Base-by-base conservation (phyloP, 2,888 invertebrate genomes). In the Augochlorella aurata region DNA sequence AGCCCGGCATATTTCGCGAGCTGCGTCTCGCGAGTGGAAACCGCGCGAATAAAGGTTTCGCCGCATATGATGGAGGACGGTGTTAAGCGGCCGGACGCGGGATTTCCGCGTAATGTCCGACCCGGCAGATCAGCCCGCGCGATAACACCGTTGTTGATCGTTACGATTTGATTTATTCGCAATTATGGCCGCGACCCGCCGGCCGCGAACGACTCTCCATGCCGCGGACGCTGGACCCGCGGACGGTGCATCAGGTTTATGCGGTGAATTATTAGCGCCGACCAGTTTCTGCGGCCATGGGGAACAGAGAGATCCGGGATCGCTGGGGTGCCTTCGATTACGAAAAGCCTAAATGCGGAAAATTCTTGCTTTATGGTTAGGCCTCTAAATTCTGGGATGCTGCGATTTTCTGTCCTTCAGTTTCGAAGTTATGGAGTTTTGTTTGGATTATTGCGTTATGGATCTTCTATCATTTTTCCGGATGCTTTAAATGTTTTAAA, bases 101-200 rank as follows among this genome's bases (percentile, higher is more conserved):
- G 77, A 73, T 87, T 87, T 84, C 77, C 80, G 75, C 81, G 80
- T 81, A 83, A 83, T 83, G 77, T 85, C 66, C 79, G 69, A 50
- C 38, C 68, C 18, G 50, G 63, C 63, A 63, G 81, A 85, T 85
- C 81, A 65, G 45, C 47, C 52, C n/a, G 68, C 38, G 52, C 69
- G 87, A 87, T 87, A 87, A 75, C 74, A 74, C 61, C 79, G 86
- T 90, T 88, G 90, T 90, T 90, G 91, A 91, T 92, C 91, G 91
- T 92, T 92, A 91, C 87, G 89, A 90, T 92, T 92, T 92, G 92
- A 92, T 92, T 92, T 92, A 92, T 92, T 91, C 82, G 90, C 91
- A 91, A 91, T 92, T 91, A 91, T 82, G 82, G 81, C 81, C 83
- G 87, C 85, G 86, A 38, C 58, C 81, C 75, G 72, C 69, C 68